A percentile compares a stretch with the other conserved stretches of the same genome.
Conservation (phyloP, 2,797 vertebrate species). For the Luscinia megarhynchos region DNA sequence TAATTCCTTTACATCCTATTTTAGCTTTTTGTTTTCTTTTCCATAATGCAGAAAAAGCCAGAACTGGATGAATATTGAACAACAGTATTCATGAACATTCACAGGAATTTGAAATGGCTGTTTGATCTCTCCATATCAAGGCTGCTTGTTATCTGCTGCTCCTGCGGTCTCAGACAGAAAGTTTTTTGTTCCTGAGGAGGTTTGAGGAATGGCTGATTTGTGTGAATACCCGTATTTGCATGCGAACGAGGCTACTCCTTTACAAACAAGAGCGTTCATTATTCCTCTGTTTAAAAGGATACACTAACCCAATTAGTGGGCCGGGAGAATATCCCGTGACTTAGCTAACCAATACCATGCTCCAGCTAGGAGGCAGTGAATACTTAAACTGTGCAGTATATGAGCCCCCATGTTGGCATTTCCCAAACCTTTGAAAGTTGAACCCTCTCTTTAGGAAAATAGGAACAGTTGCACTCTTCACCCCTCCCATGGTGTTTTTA, state of each 20-base stretch:
- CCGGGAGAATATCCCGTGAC: slow-evolving; percentile 43
- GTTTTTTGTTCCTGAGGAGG: slow-evolving; percentile 67
- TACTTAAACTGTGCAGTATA: not conserved
- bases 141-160: slow-evolving; percentile 66
- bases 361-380: slow-evolving; percentile 2
- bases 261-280: slow-evolving; percentile 61
- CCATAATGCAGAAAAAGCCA: not conserved
- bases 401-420: slow-evolving; percentile 18
- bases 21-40: slow-evolving; percentile 33
- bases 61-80: slow-evolving; percentile 37
- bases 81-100: slow-evolving; percentile 54
- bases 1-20: not conserved
- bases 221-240: slow-evolving; percentile 73
- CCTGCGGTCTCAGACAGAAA: slow-evolving; percentile 55
- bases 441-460: slow-evolving; percentile 16
- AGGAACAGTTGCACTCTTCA: slow-evolving; percentile 30
- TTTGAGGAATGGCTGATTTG: slow-evolving; percentile 64
- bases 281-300: slow-evolving; percentile 64
- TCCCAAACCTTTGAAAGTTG: slow-evolving; percentile 56
- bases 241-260: slow-evolving; percentile 64
- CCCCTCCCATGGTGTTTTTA: slow-evolving; percentile 17
- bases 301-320: slow-evolving; percentile 64
- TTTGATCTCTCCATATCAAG: slow-evolving; percentile 66
- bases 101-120: slow-evolving; percentile 54
- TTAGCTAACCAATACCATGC: slow-evolving; percentile 44